Conservation (phyloP, 2,113 vertebrate genomes). For the Lamprotornis superbus region DNA sequence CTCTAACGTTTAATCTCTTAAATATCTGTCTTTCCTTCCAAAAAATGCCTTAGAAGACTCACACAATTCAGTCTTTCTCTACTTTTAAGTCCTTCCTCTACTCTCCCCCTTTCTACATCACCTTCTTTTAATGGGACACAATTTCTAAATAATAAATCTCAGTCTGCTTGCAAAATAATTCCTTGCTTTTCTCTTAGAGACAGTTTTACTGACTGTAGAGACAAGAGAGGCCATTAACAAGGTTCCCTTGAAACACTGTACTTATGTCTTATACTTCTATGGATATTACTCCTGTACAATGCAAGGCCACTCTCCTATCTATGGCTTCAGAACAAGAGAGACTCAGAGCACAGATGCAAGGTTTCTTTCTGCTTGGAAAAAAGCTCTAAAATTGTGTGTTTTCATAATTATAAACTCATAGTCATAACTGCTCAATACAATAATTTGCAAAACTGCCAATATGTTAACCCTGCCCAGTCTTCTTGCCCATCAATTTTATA, state of each 20-base stretch:
- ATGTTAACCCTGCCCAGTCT: not conserved
- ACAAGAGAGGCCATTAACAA: not conserved
- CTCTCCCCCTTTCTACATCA: accelerated
- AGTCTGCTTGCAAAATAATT: not conserved
- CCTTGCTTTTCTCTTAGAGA: not conserved
- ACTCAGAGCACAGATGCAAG: not conserved
- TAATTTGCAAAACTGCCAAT: not conserved
- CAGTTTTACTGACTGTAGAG: not conserved
- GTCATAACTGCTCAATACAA: not conserved
- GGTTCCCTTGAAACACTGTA: not conserved
- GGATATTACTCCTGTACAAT: not conserved
- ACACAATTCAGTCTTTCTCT: not conserved
- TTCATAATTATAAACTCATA: not conserved
- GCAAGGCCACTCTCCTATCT: not conserved
- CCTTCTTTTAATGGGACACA: not conserved
- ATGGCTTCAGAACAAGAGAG: not conserved
- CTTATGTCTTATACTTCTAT: not conserved
- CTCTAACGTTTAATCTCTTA: not conserved
- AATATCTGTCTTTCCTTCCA: not conserved
- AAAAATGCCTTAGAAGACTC: not conserved
- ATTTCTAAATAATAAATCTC: not conserved
- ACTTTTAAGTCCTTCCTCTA: not conserved
- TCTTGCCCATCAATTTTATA: not conserved
- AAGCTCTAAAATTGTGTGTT: not conserved
- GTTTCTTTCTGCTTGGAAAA: not conserved